Evolutionary conservation across 2,888 invertebrate species (phyloP).

Genomic region (Dioctria rufipes): DNA sequence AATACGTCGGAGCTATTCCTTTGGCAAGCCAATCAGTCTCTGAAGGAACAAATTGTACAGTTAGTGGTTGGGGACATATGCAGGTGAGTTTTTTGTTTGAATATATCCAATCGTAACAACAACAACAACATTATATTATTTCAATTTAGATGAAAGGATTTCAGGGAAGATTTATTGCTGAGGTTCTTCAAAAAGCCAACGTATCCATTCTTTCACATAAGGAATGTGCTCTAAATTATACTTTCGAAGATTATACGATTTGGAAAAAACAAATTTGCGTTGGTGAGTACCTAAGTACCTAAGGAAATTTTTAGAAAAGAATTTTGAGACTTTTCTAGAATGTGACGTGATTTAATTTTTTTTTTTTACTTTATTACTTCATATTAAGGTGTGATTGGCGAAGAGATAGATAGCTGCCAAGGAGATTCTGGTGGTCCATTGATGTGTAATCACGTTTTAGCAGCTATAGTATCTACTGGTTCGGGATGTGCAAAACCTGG

Average conservation of each 20-base stretch:
- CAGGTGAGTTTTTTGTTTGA: neutral
- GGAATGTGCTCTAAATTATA: constrained; percentile 34
- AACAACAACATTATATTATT: neutral
- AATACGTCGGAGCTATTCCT: neutral
- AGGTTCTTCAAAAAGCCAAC: constrained; percentile 35
- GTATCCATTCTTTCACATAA: constrained; percentile 22
- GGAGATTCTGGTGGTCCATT: constrained; percentile 42
- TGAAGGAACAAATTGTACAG: constrained; percentile 11
- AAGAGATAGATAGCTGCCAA: constrained; percentile 39
- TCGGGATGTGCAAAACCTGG: constrained; percentile 38
- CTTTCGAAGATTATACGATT: constrained; percentile 19
- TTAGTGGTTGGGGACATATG: constrained; percentile 40
- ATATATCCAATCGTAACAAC: neutral
- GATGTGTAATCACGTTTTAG: constrained; percentile 6
- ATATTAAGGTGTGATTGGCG: constrained; percentile 20
- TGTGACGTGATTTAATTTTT: too few relatives aligned
- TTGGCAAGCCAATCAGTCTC: constrained; percentile 8
- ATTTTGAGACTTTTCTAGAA: too few relatives aligned
- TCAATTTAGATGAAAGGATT: constrained; percentile 21
- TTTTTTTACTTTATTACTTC: neutral
- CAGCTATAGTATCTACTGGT: constrained; percentile 27
- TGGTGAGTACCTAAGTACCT: too few relatives aligned
- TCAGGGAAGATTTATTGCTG: constrained; percentile 32
- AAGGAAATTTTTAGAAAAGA: neutral
- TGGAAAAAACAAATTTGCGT: constrained; percentile 37